Evolutionary conservation across 2,113 vertebrate genomes (phyloP), one percentile per base, ranked within the genome.

Genomic region (Misgurnus mizolepis): DNA sequence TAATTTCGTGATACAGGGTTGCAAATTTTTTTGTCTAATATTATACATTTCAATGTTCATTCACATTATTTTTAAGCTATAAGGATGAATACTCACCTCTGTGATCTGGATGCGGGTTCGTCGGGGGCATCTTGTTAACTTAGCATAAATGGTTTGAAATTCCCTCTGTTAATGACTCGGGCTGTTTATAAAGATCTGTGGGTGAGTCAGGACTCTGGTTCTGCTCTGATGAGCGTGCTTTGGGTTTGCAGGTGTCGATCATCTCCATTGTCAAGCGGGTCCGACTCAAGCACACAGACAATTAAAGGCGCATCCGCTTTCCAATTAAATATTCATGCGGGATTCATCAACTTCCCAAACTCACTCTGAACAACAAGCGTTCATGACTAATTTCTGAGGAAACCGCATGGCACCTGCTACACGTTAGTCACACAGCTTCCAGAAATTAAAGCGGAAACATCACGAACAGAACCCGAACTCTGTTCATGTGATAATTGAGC

Each of bases 291-390:
- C 73, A 17, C 62, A 78, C 50, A 18, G 14, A 55, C 55, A 83
- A 72, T 75, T 76, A 43, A 67, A 41, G 39, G 11, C 17, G 43
- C 56, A 60, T 68, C 49, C 68, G 53, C 73, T 80, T 72, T 55
- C 60, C n/a, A 72, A 73, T 78, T 17, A 85, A 82, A 71, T 73
- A 76, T 78, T 80, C 58, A 67, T 74, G 47, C 75, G 34, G 17
- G 73, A 66, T 80, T 83, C 78, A 80, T 76, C 77, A 66, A 50
- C 82, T 60, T 72, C 78, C 50, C 67, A 61, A 55, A 77, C 67
- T 55, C 61, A 39, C 50, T 40, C 43, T 79, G 55, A 47, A 74
- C 67, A 79, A 34, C 27, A 34, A 34, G 49, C 68, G 65, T 72
- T 77, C 47, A 67, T 80, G 67, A 77, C 41, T 72, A 78, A 80